These are phyloP conservation scores for Scalopus aquaticus DNA, from an alignment of 2,113 vertebrate genomes.

Conservation along the genomic window DNA sequence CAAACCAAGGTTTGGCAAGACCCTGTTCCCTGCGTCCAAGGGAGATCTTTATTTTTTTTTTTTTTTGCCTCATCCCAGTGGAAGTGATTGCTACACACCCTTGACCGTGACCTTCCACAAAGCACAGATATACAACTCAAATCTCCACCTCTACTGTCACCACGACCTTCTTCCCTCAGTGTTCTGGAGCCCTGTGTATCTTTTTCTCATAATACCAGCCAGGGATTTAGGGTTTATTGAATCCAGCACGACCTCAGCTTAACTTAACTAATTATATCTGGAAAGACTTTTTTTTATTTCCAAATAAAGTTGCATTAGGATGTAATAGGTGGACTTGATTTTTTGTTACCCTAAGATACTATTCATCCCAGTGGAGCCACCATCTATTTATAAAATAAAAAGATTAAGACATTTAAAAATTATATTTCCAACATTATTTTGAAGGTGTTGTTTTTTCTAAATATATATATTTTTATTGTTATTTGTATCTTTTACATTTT, in stretches of 20 bases:
- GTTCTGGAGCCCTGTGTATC: neutral
- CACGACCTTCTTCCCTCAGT: too few species aligned
- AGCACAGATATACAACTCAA: neutral
- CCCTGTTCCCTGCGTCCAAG: accelerated
- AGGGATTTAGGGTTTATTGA: neutral
- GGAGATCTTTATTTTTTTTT: neutral
- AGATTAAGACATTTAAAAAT: neutral
- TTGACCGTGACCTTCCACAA: neutral
- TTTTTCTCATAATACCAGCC: neutral
- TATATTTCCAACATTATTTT: neutral
- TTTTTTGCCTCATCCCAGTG: too few species aligned
- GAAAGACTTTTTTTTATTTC: neutral
- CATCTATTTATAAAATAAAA: neutral
- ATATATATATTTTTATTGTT: too few species aligned
- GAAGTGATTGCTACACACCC: too few species aligned
- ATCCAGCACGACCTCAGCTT: neutral
- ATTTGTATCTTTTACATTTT: too few species aligned
- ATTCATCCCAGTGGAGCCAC: neutral
- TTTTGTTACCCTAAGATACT: too few species aligned
- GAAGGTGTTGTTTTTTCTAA: too few species aligned
- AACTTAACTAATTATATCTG: too few species aligned
- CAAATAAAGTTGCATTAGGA: neutral
- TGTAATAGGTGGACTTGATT: neutral
- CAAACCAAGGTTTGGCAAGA: neutral
- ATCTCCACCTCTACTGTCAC: neutral